phyloP scores from a whole-genome alignment of 2,888 invertebrate genomes.

The Euzophera pinguis region DNA sequence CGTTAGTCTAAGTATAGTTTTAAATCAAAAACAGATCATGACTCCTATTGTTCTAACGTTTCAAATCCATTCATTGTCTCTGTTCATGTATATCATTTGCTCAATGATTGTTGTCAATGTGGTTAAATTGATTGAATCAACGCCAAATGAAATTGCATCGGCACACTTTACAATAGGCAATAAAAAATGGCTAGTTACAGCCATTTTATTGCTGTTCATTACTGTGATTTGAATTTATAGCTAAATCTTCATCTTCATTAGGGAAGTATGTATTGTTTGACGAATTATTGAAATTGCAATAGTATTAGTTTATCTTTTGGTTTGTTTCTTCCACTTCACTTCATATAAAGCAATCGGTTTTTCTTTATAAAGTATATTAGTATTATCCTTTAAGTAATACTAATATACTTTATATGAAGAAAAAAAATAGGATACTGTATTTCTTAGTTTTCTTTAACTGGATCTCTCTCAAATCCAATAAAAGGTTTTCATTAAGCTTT shows the following conservation, averaged over 20 bases:
- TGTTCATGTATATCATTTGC: not conserved
- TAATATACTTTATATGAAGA: too few relatives aligned
- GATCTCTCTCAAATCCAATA: too few relatives aligned
- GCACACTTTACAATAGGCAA: slow-evolving; percentile 4
- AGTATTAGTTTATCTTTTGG: too few relatives aligned
- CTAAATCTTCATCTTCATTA: not conserved
- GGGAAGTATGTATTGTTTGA: too few relatives aligned
- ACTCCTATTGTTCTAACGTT: slow-evolving; percentile 1
- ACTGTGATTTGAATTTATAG: slow-evolving; percentile 1
- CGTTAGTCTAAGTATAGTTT: not conserved
- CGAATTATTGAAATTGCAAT: too few relatives aligned
- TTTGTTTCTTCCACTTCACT: too few relatives aligned
- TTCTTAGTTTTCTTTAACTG: too few relatives aligned
- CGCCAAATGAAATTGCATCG: slow-evolving; percentile 4
- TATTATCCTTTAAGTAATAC: too few relatives aligned
- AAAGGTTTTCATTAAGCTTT: too few relatives aligned
- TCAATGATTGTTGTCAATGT: not conserved
- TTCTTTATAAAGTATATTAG: too few relatives aligned
- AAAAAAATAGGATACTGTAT: too few relatives aligned
- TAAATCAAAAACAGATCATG: not conserved
- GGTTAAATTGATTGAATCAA: slow-evolving; percentile 2
- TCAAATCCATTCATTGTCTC: not conserved
- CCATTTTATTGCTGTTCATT: not conserved
- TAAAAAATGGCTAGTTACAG: not conserved
- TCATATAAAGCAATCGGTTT: too few relatives aligned